Evolutionary conservation across 2,888 invertebrate genomes (phyloP).

Genomic region (Melieria picta): DNA sequence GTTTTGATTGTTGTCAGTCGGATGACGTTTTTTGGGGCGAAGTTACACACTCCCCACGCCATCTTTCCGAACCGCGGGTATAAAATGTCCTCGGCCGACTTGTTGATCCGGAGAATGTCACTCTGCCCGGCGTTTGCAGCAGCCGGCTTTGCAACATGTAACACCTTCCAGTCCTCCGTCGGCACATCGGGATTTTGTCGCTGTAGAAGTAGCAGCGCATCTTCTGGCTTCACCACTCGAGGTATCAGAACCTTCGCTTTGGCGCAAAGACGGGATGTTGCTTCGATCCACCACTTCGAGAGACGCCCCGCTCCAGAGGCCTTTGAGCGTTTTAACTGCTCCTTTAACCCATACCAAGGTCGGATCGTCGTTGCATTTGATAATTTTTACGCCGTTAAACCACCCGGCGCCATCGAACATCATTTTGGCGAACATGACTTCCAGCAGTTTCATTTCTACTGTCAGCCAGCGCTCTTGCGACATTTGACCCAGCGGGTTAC

Average conservation of each 20-base stretch:
- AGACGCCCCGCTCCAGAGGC: too few species aligned
- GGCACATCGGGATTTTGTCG: slow-evolving; percentile 5
- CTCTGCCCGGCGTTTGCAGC: not conserved
- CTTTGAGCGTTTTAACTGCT: too few species aligned
- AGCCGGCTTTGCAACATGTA: not conserved
- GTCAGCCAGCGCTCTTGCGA: too few species aligned
- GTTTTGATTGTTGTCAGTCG: slow-evolving; percentile 3
- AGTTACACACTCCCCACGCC: slow-evolving; percentile 4
- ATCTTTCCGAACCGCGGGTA: slow-evolving; percentile 9
- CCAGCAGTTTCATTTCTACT: too few species aligned
- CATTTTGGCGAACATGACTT: too few species aligned
- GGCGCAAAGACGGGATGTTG: too few species aligned
- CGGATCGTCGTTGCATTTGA: too few species aligned
- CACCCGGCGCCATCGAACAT: too few species aligned
- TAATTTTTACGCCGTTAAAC: too few species aligned
- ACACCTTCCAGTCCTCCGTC: slow-evolving; percentile 5
- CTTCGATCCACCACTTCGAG: too few species aligned
- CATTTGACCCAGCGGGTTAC: too few species aligned
- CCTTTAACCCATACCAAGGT: too few species aligned
- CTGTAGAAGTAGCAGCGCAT: slow-evolving; percentile 10
- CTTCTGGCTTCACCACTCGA: slow-evolving; percentile 8
- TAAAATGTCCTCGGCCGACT: slow-evolving; percentile 7
- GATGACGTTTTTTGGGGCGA: slow-evolving; percentile 9
- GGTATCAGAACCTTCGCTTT: not conserved
- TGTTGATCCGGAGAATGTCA: slow-evolving; percentile 4